Evolutionary conservation across 2,888 invertebrate genomes (phyloP), one percentile per base, ranked within the genome.

Genomic region (Esperia sulphurella): DNA sequence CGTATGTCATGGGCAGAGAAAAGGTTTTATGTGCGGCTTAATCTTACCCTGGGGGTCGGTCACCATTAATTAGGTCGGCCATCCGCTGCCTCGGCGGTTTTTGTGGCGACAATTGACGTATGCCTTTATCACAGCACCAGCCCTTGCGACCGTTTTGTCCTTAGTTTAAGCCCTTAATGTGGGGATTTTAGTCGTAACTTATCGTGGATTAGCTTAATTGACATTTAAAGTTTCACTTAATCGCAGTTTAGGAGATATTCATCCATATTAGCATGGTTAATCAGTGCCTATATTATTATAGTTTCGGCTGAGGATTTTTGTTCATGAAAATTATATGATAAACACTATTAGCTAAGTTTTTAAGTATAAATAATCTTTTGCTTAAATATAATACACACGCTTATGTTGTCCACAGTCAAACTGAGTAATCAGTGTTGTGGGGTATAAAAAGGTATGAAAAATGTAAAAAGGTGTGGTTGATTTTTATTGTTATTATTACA

Each of bases 21-120:
- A 79, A 83, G 83, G 83, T 86, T 86, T 83, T 81, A 83, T 80
- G 76, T 73, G 71, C 60, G 79, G 76, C 75, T 80, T 82, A 82
- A 85, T 85, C 75, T 75, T 71, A 71, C 78, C 71, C 69, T 50
- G 61, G 66, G 75, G 66, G 75, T 45, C 53, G 52, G 49, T 43
- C 40, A 52, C 58, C 65, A 72, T 71, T 72, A 71, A 72, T 72
- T 73, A 69, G 68, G 63, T 59, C 65, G 63, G 53, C 52, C 59
- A 59, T 52, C 51, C 58, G 55, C 56, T 61, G 65, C 63, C 61
- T 65, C 58, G 47, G 63, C 51, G 64, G 68, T 65, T 71, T 69
- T 71, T 71, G 71, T 48, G 63, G 65, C 52, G 59, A 61, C 62
- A 59, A 67, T 65, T 68, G 70, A 72, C 65, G 59, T 68, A 65